phyloP scores from a whole-genome alignment of 2,797 vertebrate genomes.

The Silurus aristotelis region DNA sequence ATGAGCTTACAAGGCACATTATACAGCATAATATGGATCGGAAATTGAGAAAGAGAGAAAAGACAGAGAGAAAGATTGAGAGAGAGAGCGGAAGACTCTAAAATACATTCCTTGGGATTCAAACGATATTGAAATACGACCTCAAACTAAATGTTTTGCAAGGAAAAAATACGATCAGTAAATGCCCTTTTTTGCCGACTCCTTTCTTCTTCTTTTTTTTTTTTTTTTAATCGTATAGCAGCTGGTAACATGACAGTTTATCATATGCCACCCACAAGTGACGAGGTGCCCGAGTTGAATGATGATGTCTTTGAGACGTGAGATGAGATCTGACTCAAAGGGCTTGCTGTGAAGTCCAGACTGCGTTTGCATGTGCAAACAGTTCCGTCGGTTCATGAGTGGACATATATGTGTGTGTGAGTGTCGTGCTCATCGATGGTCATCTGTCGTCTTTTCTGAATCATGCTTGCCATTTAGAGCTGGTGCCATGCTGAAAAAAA shows the following conservation, averaged over 20 bases:
- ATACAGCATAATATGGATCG: not conserved
- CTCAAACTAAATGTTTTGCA: not conserved
- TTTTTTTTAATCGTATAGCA: not conserved
- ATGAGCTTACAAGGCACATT: conserved; percentile 3
- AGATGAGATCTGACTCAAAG: conserved; percentile 21
- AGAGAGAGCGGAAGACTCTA: not conserved
- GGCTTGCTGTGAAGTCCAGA: conserved; percentile 6
- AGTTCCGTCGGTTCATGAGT: not conserved
- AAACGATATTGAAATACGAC: not conserved
- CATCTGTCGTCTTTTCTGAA: not conserved
- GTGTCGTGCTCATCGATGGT: not conserved
- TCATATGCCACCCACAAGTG: conserved; percentile 24
- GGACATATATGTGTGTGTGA: not conserved
- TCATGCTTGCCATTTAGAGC: not conserved
- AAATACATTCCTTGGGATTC: not conserved
- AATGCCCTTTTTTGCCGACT: not conserved
- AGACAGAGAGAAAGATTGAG: not conserved
- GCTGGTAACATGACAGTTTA: conserved; percentile 2
- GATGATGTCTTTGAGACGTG: not conserved
- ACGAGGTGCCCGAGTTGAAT: conserved; percentile 11
- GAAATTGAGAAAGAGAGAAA: not conserved
- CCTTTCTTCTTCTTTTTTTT: not conserved
- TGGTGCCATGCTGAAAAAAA: not conserved
- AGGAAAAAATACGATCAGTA: not conserved
- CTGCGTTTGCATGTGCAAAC: not conserved